Evolutionary conservation across 2,888 invertebrate genomes (phyloP).

Genomic region (Frankliniella intonsa): DNA sequence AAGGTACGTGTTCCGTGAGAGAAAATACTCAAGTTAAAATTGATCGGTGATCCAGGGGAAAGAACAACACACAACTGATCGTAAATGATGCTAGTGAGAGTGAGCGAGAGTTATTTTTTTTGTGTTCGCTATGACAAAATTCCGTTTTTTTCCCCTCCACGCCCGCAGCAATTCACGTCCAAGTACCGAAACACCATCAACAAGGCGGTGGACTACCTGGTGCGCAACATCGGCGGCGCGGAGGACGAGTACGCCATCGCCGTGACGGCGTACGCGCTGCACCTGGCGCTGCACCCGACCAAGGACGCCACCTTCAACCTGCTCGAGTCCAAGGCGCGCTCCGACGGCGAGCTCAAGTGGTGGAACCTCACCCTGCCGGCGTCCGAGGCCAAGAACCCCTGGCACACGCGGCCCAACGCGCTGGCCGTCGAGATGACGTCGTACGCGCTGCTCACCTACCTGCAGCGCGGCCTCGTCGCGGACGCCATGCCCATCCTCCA

Average conservation of each 20-base stretch:
- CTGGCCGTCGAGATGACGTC: slow-evolving; percentile 83
- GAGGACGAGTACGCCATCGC: slow-evolving; percentile 72
- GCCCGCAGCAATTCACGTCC: slow-evolving; percentile 40
- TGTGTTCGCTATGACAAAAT: slow-evolving; percentile 1
- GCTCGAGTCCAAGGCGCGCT: slow-evolving; percentile 53
- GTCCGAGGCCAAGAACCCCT: slow-evolving; percentile 59
- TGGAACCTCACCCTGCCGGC: slow-evolving; percentile 65
- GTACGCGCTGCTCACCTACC: slow-evolving; percentile 72
- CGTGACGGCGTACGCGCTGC: slow-evolving; percentile 69
- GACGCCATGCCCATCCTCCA: slow-evolving; percentile 62
- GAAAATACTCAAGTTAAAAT: too few relatives aligned
- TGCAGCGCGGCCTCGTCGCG: slow-evolving; percentile 49
- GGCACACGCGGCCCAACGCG: slow-evolving; percentile 60
- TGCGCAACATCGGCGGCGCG: slow-evolving; percentile 58
- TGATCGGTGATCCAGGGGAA: too few relatives aligned
- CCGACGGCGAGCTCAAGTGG: slow-evolving; percentile 62
- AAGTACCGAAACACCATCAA: slow-evolving; percentile 63
- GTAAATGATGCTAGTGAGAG: too few relatives aligned
- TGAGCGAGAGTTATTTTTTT: too few relatives aligned
- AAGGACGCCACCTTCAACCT: slow-evolving; percentile 60
- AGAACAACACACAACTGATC: too few relatives aligned
- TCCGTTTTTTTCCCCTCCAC: slow-evolving; percentile 18
- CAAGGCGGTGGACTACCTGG: slow-evolving; percentile 72
- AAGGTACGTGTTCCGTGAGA: too few relatives aligned
- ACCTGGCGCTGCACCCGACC: slow-evolving; percentile 66